A percentile compares a stretch with the other conserved stretches of the same genome.
Conservation (phyloP, 2,888 invertebrate species). For the Griposia aprilina region DNA sequence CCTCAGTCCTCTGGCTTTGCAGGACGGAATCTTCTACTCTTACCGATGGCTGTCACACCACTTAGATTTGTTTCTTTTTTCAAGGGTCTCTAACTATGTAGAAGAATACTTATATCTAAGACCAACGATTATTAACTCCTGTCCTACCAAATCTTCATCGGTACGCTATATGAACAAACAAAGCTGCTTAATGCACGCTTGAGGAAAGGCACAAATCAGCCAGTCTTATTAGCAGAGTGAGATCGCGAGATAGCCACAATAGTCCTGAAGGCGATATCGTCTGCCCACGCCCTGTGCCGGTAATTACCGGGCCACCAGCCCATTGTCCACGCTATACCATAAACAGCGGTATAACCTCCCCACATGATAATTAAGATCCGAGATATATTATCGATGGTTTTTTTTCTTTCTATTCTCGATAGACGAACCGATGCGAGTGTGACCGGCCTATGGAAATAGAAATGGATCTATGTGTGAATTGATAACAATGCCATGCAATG, state of each 20-base stretch:
- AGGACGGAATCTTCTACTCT: no score
- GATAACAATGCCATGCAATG: no score
- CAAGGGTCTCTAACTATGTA: background rate
- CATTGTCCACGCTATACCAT: slow-evolving; percentile 73
- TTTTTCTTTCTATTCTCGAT: slow-evolving; percentile 40
- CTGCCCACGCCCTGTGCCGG: slow-evolving; percentile 61
- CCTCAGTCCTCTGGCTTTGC: no score
- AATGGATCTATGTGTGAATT: background rate
- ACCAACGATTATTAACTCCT: background rate
- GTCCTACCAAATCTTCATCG: background rate
- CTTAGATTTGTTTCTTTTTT: no score
- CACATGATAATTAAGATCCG: slow-evolving; percentile 62
- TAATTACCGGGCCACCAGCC: slow-evolving; percentile 68
- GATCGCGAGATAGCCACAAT: slow-evolving; percentile 78
- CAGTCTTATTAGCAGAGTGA: slow-evolving; percentile 76
- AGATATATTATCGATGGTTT: slow-evolving; percentile 59
- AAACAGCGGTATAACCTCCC: slow-evolving; percentile 64
- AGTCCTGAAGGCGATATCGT: slow-evolving; percentile 61
- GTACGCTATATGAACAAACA: slow-evolving; percentile 28
- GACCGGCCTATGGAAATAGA: background rate
- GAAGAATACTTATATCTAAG: background rate
- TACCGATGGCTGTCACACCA: no score
- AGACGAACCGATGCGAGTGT: background rate
- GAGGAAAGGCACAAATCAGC: slow-evolving; percentile 71
- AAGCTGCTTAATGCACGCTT: slow-evolving; percentile 25